phyloP scores from a whole-genome alignment of 2,797 vertebrate species.

The Lepus oiostolus region DNA sequence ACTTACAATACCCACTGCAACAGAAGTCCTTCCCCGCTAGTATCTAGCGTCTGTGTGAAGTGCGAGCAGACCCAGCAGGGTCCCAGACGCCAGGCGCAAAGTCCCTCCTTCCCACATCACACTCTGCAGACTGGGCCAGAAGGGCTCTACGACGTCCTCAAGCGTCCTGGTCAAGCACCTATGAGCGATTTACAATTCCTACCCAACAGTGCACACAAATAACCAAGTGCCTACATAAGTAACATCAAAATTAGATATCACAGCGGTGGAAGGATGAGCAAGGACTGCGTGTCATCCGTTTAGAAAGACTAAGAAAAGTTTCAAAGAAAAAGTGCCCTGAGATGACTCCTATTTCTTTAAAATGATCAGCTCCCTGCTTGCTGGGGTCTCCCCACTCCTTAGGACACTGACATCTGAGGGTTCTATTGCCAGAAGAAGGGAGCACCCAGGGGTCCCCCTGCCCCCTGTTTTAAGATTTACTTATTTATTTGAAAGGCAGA shows the following conservation, averaged over 20 bases:
- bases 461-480: too few species aligned
- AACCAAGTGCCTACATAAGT: not conserved
- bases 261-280: not conserved
- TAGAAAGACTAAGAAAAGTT: not conserved
- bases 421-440: not conserved
- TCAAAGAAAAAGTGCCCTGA: not conserved
- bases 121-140: not conserved
- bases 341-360: too few species aligned
- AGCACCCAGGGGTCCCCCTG: too few species aligned
- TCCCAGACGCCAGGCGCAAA: not conserved
- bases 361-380: not conserved
- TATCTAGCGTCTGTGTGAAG: not conserved
- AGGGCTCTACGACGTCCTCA: not conserved
- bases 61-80: fast-evolving
- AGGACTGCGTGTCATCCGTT: not conserved
- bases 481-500: too few species aligned
- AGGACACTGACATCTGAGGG: not conserved
- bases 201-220: not conserved
- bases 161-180: not conserved
- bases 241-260: not conserved
- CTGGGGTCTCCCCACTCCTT: fast-evolving
- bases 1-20: slow-evolving; percentile 3
- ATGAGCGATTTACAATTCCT: not conserved
- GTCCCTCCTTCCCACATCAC: not conserved
- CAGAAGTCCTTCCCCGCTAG: not conserved